phyloP scores from a whole-genome alignment of 2,113 vertebrate species.

The Promerops cafer region DNA sequence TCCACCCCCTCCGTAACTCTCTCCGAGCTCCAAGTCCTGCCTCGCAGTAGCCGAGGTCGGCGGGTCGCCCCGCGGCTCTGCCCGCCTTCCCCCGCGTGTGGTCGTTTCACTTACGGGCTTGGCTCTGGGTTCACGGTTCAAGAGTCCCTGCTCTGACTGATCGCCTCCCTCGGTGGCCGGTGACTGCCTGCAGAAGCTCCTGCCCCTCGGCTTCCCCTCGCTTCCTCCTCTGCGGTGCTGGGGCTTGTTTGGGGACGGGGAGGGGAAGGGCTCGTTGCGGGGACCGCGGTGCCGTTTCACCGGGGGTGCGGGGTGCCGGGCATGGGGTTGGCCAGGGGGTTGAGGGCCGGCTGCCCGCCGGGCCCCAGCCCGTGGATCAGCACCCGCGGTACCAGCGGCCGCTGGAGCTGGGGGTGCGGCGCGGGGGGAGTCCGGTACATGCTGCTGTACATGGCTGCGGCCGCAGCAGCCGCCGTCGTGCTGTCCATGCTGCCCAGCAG shows the following conservation, averaged over 20 bases:
- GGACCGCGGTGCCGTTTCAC: conserved; percentile 70
- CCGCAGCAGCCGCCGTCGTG: conserved; percentile 91
- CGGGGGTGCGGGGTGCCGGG: conserved; percentile 87
- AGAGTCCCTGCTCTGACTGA: conserved; percentile 59
- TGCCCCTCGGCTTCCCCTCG: conserved; percentile 53
- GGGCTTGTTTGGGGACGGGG: conserved; percentile 60
- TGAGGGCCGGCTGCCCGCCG: conserved; percentile 91
- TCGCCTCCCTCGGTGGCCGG: conserved; percentile 45
- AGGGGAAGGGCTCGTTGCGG: conserved; percentile 62
- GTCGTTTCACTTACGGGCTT: conserved; percentile 52
- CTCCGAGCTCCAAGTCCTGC: conserved; percentile 30
- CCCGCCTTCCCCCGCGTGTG: conserved; percentile 46
- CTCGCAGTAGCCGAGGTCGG: background rate
- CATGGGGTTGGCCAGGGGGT: conserved; percentile 86
- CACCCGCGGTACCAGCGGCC: conserved; percentile 94
- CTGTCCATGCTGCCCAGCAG: conserved; percentile 94
- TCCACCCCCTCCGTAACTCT: background rate
- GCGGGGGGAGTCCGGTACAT: conserved; percentile 97
- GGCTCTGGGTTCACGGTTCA: conserved; percentile 53
- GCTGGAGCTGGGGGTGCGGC: conserved; percentile 90
- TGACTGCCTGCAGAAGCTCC: conserved; percentile 40
- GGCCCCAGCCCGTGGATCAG: conserved; percentile 96
- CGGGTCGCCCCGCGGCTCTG: conserved; percentile 12
- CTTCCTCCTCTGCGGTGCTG: conserved; percentile 68
- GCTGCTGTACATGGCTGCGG: conserved; percentile 97